Base-by-base conservation (phyloP, 2,888 invertebrate species). In the Dicranocentrus wangi region DNA sequence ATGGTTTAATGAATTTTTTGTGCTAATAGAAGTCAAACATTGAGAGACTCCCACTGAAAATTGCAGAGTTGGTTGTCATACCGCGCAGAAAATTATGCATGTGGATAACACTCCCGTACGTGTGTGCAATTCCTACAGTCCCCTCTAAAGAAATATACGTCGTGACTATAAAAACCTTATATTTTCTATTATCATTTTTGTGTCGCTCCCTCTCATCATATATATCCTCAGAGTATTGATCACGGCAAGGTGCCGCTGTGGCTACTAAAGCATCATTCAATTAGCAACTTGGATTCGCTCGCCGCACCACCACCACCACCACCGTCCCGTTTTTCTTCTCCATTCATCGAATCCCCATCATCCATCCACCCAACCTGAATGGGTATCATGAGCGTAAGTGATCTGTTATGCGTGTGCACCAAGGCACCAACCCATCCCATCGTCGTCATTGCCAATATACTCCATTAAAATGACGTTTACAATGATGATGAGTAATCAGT, bases 221-320 rank as follows among this genome's bases (percentile, higher is more conserved):
- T n/a, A n/a, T n/a, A n/a, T n/a, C n/a, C n/a, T n/a, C n/a, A n/a
- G n/a, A n/a, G 47, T 32, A 32, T 32, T 32, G 32, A 32, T 32
- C 32, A 32, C 32, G 47, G 15, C 15, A 15, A 47, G 47, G 47
- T 47, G 47, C 47, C n/a, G 47, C 47, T 47, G 47, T n/a, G 2
- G 47, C 47, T 55, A 23, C 55, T 55, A 55, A 21, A 21, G 21
- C 55, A 55, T 55, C 55, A 55, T 55, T 55, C 55, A 55, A 55
- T 23, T 55, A 55, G 55, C 2, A 3, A 55, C 55, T 21, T 55
- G 13, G 55, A 55, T 55, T 55, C 55, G 15, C 55, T 55, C 23
- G n/a, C n/a, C n/a, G n/a, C n/a, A n/a, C n/a, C n/a, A n/a, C n/a
- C n/a, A n/a, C n/a, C n/a, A n/a, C n/a, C n/a, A n/a, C n/a, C n/a